phyloP scores from a whole-genome alignment of 2,888 invertebrate genomes.

The Harpagoxenus sublaevis region DNA sequence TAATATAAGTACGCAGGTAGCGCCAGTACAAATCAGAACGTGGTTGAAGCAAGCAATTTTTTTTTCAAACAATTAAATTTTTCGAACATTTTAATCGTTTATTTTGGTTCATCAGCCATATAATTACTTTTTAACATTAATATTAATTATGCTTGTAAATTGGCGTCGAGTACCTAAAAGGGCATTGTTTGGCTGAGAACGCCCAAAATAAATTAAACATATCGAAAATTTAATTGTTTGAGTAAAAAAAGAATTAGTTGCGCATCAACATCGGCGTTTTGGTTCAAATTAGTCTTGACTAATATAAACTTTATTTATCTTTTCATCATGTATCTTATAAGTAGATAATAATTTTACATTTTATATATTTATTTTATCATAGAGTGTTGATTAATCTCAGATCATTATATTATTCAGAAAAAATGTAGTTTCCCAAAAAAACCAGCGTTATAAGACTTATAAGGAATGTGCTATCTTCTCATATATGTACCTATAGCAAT shows the following conservation, averaged over 20 bases:
- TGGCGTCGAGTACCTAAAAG: not conserved
- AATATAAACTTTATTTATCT: not conserved
- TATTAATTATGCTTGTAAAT: constrained; percentile 1
- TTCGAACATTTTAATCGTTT: not conserved
- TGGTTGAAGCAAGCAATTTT: not conserved
- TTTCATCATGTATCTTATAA: not conserved
- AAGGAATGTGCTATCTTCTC: not conserved
- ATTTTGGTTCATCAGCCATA: not conserved
- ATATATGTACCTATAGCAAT: not conserved
- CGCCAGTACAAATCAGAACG: not conserved
- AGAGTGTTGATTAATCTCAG: not conserved
- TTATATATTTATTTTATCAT: not conserved
- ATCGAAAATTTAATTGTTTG: not conserved
- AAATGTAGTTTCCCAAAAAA: not conserved
- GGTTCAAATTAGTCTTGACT: not conserved
- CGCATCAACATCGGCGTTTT: not conserved
- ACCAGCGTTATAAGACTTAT: not conserved
- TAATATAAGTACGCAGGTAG: not conserved
- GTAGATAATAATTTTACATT: not conserved
- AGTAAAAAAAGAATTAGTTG: not conserved
- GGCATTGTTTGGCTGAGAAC: not conserved
- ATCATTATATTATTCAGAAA: constrained; percentile 3
- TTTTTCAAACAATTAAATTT: constrained; percentile 1
- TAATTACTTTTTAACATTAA: constrained; percentile 11
- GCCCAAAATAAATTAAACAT: not conserved